Conservation (phyloP, 1,140 invertebrate genomes). For the Nymphalis io region DNA sequence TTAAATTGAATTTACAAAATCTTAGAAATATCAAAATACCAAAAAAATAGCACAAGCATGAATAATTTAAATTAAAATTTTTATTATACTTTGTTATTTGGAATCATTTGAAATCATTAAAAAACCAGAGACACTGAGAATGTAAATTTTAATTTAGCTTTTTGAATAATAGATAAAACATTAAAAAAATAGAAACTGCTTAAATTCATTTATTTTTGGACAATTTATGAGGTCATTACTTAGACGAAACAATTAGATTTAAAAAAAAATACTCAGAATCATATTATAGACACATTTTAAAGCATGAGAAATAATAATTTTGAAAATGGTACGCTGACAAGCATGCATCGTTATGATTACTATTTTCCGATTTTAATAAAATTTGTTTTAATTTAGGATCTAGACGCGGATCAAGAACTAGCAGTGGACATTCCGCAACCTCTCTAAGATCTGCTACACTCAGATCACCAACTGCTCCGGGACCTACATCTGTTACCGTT, state of each 20-base stretch:
- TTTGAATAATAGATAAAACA: not conserved
- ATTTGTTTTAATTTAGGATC: constrained; percentile 78
- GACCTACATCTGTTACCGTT: constrained; percentile 73
- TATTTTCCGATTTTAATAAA: constrained; percentile 12
- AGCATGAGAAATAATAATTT: constrained; percentile 5
- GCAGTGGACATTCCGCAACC: constrained; percentile 84
- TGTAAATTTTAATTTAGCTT: not conserved
- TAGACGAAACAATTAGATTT: not conserved
- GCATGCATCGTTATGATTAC: constrained; percentile 6
- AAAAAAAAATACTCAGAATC: not conserved
- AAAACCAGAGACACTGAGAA: not conserved
- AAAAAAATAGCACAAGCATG: constrained; percentile 2
- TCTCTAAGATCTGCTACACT: constrained; percentile 79
- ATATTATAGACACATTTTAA: not conserved
- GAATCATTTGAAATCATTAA: not conserved
- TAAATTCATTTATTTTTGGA: not conserved
- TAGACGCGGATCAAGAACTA: constrained; percentile 84
- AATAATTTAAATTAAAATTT: constrained; percentile 2
- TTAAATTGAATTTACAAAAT: too few species aligned
- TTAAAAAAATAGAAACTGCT: not conserved
- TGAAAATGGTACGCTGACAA: constrained; percentile 8
- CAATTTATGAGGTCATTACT: not conserved
- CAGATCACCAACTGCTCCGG: constrained; percentile 67
- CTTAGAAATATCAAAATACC: not conserved
- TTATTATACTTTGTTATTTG: not conserved